Evolutionary conservation across 2,113 vertebrate genomes (phyloP).

Genomic region (Rhabdornis inornatus): DNA sequence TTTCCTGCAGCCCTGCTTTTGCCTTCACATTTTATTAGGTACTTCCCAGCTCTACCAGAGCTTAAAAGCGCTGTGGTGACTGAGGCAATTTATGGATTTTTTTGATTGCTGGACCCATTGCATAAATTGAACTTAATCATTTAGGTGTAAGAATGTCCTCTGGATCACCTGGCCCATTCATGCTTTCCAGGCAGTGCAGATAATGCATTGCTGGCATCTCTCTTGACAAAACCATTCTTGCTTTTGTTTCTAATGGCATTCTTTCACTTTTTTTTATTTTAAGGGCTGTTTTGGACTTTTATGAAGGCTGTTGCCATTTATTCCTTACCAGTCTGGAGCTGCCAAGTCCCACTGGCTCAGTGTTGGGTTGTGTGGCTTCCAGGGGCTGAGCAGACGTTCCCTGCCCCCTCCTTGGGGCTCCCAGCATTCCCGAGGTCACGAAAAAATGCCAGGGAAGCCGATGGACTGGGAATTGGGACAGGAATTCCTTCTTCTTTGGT

Average conservation of each 20-base stretch:
- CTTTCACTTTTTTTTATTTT: background rate
- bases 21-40: background rate
- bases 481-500: background rate
- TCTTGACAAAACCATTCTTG: background rate
- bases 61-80: background rate
- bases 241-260: background rate
- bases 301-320: background rate
- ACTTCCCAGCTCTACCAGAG: background rate
- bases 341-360: background rate
- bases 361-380: background rate
- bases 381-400: background rate
- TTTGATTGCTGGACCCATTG: background rate
- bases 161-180: rapidly evolving
- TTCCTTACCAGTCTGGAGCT: background rate
- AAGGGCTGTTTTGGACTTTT: background rate
- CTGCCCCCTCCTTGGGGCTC: background rate
- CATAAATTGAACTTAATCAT: background rate
- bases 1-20: background rate
- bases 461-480: background rate
- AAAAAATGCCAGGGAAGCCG: background rate
- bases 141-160: background rate
- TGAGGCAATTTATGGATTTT: background rate
- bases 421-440: rapidly evolving
- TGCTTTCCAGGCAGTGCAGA: rapidly evolving
- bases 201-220: background rate